Conservation (phyloP, 2,888 invertebrate species). For the Girardia tigrina region DNA sequence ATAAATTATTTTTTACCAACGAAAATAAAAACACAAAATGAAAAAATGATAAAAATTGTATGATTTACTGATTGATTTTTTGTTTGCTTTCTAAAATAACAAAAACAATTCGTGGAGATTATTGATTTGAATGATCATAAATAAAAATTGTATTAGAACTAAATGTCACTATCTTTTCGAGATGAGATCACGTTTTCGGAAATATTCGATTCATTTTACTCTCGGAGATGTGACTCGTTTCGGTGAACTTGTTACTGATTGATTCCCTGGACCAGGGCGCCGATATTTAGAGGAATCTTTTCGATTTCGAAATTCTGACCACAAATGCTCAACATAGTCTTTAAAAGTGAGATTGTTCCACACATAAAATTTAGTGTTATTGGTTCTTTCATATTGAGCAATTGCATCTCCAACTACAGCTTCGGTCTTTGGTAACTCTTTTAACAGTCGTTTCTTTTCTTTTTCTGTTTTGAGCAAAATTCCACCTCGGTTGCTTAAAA, state of each 20-base stretch:
- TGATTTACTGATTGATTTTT: neutral
- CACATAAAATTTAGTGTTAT: neutral
- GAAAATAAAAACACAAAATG: neutral
- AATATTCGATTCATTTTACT: neutral
- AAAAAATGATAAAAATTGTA: neutral
- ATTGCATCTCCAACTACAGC: conserved; percentile 1
- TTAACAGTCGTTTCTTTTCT: conserved; percentile 35
- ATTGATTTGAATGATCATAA: neutral
- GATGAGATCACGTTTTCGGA: neutral
- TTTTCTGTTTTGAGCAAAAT: conserved; percentile 37
- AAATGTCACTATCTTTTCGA: neutral
- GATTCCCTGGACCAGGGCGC: neutral
- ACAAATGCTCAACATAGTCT: conserved; percentile 34
- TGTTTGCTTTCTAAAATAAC: neutral
- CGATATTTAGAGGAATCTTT: neutral
- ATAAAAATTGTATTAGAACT: neutral
- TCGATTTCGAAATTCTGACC: conserved; percentile 32
- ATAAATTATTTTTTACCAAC: neutral
- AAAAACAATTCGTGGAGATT: neutral
- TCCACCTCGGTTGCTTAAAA: conserved; percentile 36
- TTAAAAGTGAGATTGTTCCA: conserved; percentile 25
- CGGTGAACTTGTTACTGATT: neutral
- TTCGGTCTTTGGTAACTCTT: conserved; percentile 29
- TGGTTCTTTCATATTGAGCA: neutral
- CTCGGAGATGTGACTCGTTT: neutral